These are phyloP conservation scores for Mythimna loreyi DNA, from an alignment of 2,888 invertebrate species.

Conservation along the genomic window DNA sequence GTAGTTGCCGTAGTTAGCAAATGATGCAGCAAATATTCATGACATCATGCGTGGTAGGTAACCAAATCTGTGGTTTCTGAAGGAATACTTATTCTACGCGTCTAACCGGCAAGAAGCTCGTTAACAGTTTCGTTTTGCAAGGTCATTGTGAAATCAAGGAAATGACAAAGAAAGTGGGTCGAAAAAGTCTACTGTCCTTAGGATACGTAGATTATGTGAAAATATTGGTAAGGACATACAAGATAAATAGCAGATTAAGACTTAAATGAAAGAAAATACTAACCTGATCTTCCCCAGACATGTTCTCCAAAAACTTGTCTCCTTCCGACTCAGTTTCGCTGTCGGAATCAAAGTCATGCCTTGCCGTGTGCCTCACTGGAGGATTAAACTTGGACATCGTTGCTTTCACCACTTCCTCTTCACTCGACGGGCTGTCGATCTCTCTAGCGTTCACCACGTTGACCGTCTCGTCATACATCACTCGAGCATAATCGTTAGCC, in stretches of 20 bases:
- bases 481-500: conserved; percentile 70
- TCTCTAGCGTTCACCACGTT: conserved; percentile 90
- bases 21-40: neutral
- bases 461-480: conserved; percentile 91
- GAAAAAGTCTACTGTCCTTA: too few relatives aligned
- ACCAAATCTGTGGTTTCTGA: neutral
- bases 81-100: neutral
- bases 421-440: conserved; percentile 87
- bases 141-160: neutral
- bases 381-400: conserved; percentile 88
- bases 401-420: conserved; percentile 77
- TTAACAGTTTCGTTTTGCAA: neutral
- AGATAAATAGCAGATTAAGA: neutral
- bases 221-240: neutral
- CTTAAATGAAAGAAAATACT: conserved; percentile 14
- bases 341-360: conserved; percentile 87
- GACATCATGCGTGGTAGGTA: neutral
- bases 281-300: conserved; percentile 81
- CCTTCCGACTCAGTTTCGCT: conserved; percentile 83
- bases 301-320: conserved; percentile 79
- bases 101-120: neutral
- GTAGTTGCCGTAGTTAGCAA: conserved; percentile 11
- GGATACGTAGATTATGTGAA: neutral
- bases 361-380: conserved; percentile 83
- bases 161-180: conserved; percentile 26